A percentile compares a stretch with the other conserved stretches of the same genome.
phyloP scores from a whole-genome alignment of 2,888 invertebrate species.

The Galeruca laticollis region DNA sequence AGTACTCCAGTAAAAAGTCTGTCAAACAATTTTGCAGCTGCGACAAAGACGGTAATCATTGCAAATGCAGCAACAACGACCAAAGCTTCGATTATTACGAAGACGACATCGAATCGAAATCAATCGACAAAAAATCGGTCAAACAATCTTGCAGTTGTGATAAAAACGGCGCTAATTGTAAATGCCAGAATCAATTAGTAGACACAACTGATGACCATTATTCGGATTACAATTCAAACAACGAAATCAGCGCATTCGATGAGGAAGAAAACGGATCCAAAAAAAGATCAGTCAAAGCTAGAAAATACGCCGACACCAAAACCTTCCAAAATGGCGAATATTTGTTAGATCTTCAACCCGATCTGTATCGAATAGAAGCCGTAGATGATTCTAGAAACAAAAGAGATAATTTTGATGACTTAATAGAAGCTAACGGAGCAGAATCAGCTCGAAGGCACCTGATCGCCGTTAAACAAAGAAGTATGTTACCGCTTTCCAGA shows the following conservation, averaged over 20 bases:
- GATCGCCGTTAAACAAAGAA: constrained; percentile 52
- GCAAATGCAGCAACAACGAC: constrained; percentile 43
- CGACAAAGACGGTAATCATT: constrained; percentile 43
- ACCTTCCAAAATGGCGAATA: constrained; percentile 47
- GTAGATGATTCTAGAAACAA: constrained; percentile 29
- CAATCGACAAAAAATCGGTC: constrained; percentile 18
- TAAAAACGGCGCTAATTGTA: constrained; percentile 20
- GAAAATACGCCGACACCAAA: constrained; percentile 18
- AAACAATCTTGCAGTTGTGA: constrained; percentile 15
- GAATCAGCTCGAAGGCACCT: constrained; percentile 53
- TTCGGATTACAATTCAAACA: constrained; percentile 6
- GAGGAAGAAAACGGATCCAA: constrained; percentile 20
- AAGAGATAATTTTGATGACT: constrained; percentile 45
- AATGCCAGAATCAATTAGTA: constrained; percentile 17
- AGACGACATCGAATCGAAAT: constrained; percentile 1
- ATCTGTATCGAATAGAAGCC: constrained; percentile 44
- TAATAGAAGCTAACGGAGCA: constrained; percentile 52
- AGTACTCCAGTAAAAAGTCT: constrained; percentile 15
- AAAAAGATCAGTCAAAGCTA: constrained; percentile 36
- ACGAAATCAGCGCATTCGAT: constrained; percentile 12
- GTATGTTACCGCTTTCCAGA: constrained; percentile 50
- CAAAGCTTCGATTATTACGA: constrained; percentile 23
- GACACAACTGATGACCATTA: constrained; percentile 13
- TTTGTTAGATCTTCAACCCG: constrained; percentile 51
- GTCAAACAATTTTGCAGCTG: constrained; percentile 39